Evolutionary conservation across 2,797 vertebrate genomes (phyloP).

Genomic region (Rhabdomys pumilio): DNA sequence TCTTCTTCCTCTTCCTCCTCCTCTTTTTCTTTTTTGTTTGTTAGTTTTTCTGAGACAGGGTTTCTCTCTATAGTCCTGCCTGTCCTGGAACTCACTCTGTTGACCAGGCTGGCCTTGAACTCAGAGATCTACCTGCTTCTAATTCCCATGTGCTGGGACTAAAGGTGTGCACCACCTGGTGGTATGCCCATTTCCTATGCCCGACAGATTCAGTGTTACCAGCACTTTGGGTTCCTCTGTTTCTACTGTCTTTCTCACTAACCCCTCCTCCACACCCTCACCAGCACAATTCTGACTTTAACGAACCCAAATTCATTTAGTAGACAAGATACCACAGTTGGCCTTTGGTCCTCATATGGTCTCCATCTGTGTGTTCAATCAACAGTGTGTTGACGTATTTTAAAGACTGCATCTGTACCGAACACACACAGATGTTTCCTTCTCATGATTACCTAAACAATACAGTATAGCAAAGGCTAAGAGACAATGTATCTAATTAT

Average conservation of each 20-base stretch:
- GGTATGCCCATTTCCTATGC: neutral
- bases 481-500: neutral
- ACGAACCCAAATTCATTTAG: neutral
- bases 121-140: neutral
- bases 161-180: neutral
- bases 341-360: neutral
- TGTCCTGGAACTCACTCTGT: neutral
- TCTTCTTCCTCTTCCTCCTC: no score
- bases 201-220: neutral
- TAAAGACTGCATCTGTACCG: neutral
- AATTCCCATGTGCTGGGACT: neutral
- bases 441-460: neutral
- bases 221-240: neutral
- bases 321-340: neutral
- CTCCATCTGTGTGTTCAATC: neutral
- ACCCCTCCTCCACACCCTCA: neutral
- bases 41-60: neutral
- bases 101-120: neutral
- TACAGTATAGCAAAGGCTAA: neutral
- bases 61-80: neutral
- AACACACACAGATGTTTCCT: neutral
- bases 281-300: neutral
- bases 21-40: no score
- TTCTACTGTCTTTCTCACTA: neutral
- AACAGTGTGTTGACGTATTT: neutral